These are phyloP conservation scores for Rhagoletis zephyria DNA, from an alignment of 1,140 invertebrate genomes.

Conservation along the genomic window DNA sequence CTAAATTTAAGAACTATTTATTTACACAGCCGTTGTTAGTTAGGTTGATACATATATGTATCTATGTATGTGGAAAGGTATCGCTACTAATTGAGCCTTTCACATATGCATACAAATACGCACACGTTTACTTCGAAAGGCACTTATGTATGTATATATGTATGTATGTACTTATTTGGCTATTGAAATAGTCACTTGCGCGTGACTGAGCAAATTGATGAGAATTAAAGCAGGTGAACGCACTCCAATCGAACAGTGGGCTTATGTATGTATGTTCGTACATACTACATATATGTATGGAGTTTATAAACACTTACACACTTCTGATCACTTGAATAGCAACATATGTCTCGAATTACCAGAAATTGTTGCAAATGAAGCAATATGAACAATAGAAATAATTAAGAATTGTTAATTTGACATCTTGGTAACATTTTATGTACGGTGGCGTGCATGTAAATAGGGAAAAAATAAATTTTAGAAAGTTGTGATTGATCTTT, in stretches of 20 bases:
- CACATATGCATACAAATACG: background rate
- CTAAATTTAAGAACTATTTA: no score
- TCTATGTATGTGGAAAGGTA: no score
- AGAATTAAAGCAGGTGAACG: conserved; percentile 41
- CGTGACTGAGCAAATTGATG: conserved; percentile 39
- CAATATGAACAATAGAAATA: conserved; percentile 35
- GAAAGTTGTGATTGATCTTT: no score
- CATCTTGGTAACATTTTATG: conserved; percentile 4
- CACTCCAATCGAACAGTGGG: conserved; percentile 18
- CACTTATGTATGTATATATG: background rate
- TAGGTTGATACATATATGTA: no score
- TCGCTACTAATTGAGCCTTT: background rate
- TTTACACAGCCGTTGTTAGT: no score
- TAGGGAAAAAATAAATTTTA: no score
- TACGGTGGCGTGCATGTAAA: no score
- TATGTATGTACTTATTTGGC: conserved; percentile 16
- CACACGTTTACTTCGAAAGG: no score
- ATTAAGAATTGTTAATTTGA: conserved; percentile 50
- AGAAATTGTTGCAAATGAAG: conserved; percentile 38
- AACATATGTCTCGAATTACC: conserved; percentile 12
- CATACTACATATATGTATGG: background rate
- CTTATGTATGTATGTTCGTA: background rate
- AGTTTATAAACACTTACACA: background rate
- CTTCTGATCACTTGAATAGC: background rate
- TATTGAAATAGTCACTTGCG: conserved; percentile 24